Percentiles rank a stretch among this genome's conserved stretches.
Conservation (phyloP, 2,888 invertebrate genomes). For the Mesorhabditis spiculigera region DNA sequence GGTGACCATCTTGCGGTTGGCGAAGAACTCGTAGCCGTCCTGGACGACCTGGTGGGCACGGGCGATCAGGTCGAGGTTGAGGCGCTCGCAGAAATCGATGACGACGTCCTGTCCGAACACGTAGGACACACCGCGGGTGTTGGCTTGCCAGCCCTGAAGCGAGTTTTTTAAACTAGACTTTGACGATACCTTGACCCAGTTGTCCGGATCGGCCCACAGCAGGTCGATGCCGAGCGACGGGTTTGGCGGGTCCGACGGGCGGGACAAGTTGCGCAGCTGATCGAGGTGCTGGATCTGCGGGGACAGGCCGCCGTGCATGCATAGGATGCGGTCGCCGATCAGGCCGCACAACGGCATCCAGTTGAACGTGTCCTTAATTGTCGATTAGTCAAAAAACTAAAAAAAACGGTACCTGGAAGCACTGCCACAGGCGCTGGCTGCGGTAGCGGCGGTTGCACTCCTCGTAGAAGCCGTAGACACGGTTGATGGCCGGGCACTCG, state of each 20-base stretch:
- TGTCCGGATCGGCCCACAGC: conserved; percentile 40
- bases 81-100: conserved; percentile 62
- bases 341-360: conserved; percentile 52
- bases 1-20: too few relatives aligned
- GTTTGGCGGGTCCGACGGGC: conserved; percentile 51
- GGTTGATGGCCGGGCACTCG: too few relatives aligned
- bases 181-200: conserved; percentile 42
- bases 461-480: too few relatives aligned
- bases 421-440: too few relatives aligned
- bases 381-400: not conserved
- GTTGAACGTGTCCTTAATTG: conserved; percentile 46
- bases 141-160: conserved; percentile 36
- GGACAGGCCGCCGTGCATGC: conserved; percentile 54
- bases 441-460: too few relatives aligned
- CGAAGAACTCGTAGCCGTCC: conserved; percentile 63
- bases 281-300: conserved; percentile 40
- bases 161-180: not conserved
- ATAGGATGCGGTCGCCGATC: conserved; percentile 45
- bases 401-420: not conserved
- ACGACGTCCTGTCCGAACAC: conserved; percentile 66
- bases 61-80: conserved; percentile 64
- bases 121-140: conserved; percentile 64
- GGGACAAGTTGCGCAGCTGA: conserved; percentile 43
- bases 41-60: conserved; percentile 62
- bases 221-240: conserved; percentile 48